Evolutionary conservation across 1,140 invertebrate species (phyloP).

Genomic region (Papilio dardanus): DNA sequence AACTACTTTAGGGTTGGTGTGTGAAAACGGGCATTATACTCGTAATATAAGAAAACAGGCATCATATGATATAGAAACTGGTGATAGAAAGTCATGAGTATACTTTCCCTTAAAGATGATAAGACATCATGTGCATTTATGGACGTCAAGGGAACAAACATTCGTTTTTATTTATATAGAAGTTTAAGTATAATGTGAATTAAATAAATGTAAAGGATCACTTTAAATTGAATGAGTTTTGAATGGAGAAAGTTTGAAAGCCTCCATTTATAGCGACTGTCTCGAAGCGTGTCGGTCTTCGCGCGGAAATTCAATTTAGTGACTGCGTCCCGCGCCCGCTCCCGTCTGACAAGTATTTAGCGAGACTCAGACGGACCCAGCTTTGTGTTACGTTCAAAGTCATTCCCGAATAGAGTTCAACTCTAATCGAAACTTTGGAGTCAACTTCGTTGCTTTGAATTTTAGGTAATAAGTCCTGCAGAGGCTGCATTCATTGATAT

Average conservation of each 20-base stretch:
- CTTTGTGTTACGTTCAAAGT: constrained; percentile 25
- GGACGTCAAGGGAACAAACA: too few relatives aligned
- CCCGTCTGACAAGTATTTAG: constrained; percentile 18
- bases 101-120: too few relatives aligned
- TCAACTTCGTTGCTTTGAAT: not conserved
- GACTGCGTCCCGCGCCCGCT: not conserved
- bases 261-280: constrained; percentile 24
- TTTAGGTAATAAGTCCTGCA: not conserved
- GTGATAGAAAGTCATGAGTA: too few relatives aligned
- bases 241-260: constrained; percentile 25
- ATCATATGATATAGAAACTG: too few relatives aligned
- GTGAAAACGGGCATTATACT: too few relatives aligned
- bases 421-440: constrained; percentile 17
- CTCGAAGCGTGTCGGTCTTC: constrained; percentile 21
- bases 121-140: too few relatives aligned
- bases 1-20: too few relatives aligned
- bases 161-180: too few relatives aligned
- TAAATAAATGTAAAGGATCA: constrained; percentile 17
- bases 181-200: not conserved
- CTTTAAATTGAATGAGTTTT: constrained; percentile 19
- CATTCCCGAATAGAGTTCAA: constrained; percentile 20
- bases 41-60: too few relatives aligned
- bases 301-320: constrained; percentile 26
- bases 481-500: not conserved
- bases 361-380: constrained; percentile 14